phyloP scores from a whole-genome alignment of 2,797 vertebrate genomes.

The Artibeus jamaicensis region DNA sequence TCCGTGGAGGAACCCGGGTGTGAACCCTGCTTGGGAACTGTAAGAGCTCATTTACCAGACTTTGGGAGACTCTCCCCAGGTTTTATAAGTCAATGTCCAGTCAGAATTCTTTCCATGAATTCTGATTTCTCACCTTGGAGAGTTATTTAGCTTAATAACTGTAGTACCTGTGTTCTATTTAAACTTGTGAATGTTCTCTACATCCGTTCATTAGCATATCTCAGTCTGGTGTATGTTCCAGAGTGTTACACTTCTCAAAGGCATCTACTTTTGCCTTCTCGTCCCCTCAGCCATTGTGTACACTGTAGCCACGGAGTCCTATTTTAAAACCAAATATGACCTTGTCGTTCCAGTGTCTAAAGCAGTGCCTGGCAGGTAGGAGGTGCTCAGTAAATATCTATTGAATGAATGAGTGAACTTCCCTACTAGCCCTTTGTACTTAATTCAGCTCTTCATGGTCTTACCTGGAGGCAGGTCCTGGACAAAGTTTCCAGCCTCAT shows the following conservation, averaged over 20 bases:
- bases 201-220: not conserved
- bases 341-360: not conserved
- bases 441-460: not conserved
- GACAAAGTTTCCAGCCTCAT: not conserved
- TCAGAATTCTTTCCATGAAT: not conserved
- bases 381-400: not conserved
- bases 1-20: accelerated
- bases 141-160: not conserved
- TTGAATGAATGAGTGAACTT: not conserved
- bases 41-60: not conserved
- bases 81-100: not conserved
- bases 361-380: not conserved
- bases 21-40: no score
- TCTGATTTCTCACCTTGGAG: not conserved
- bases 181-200: not conserved
- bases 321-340: not conserved
- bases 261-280: not conserved
- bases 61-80: not conserved
- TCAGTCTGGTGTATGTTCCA: not conserved
- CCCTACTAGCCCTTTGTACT: constrained; percentile 6
- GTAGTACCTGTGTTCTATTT: not conserved
- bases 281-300: not conserved
- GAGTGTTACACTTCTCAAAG: not conserved
- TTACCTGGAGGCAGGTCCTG: not conserved
- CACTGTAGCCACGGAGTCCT: not conserved